Evolutionary conservation across 1,140 invertebrate species (phyloP), one percentile per base, ranked within the genome.

Genomic region (Halyomorpha halys): DNA sequence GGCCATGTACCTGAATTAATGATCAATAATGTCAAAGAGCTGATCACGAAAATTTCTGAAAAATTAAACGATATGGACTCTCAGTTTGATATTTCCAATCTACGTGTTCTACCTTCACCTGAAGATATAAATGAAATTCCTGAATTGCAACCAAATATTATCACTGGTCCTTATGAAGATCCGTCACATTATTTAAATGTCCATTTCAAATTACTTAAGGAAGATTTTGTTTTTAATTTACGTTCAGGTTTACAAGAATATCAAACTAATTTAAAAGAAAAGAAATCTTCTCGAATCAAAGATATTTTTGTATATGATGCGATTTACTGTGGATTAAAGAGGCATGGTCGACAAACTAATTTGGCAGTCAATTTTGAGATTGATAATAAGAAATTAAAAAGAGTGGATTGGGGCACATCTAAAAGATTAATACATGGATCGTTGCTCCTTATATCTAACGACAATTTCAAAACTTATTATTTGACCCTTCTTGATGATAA

Each of bases 351-450:
- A 53, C 21, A 19, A 23, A 53, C 30, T 19, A 49, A 61, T 34
- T 19, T 49, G 18, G n/a, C 19, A 5, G 1, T 61, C n/a, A 49
- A 11, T 15, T 15, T 49, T 39, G 39, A 39, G 25, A 53, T 25
- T 4, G 47, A 66, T 39, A 30, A 30, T 18, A 54, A 45, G 16
- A 14, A 45, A 16, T n/a, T 51, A 19, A 63, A 34, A 61, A 70
- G 65, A 59, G 69, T 72, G 13, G 69, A 68, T 11, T 75, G 71
- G 70, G 73, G 73, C 59, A 68, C 72, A 44, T 77, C 78, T 0
- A 82, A 83, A 70, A 74, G 83, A 59, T 79, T 91, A 30, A 79
- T 89, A 70, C 83, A 75, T 73, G 89, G 89, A 0, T 83, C 86
- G 0, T 73, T 91, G n/a, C 68, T 91, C 0, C 81, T 85, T 66